A percentile compares a stretch with the other conserved stretches of the same genome.
phyloP scores from a whole-genome alignment of 2,797 vertebrate genomes.

The Fistularia commersonii region DNA sequence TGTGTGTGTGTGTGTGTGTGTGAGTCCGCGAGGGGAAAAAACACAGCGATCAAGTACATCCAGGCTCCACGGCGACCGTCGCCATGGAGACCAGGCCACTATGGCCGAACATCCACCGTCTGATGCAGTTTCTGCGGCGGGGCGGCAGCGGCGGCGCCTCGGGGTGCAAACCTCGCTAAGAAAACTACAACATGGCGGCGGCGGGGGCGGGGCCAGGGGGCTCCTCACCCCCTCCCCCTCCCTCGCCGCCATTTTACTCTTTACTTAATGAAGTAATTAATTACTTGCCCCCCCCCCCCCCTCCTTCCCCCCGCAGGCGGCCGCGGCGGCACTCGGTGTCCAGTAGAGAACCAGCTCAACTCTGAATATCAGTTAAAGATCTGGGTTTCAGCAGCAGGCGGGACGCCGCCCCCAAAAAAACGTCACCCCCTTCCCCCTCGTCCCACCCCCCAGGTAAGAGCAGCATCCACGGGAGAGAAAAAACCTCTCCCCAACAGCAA shows the following conservation, averaged over 20 bases:
- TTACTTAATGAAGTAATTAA: slow-evolving; percentile 23
- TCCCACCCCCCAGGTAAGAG: slow-evolving; percentile 89
- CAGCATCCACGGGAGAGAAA: slow-evolving; percentile 89
- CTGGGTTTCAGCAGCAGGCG: slow-evolving; percentile 91
- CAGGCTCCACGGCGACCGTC: slow-evolving; percentile 90
- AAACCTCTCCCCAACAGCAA: slow-evolving; percentile 85
- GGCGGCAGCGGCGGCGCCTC: slow-evolving; percentile 70
- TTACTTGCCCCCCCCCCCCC: slow-evolving; percentile 30
- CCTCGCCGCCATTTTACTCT: slow-evolving; percentile 12
- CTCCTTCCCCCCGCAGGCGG: slow-evolving; percentile 75
- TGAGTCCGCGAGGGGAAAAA: too few relatives aligned
- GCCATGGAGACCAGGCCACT: slow-evolving; percentile 81
- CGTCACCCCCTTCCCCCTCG: too few relatives aligned
- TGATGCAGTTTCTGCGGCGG: slow-evolving; percentile 83
- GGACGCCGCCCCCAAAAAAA: too few relatives aligned
- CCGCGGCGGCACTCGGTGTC: slow-evolving; percentile 80
- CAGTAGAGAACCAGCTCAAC: slow-evolving; percentile 97
- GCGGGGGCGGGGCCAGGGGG: too few relatives aligned
- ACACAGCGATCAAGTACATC: slow-evolving; percentile 83
- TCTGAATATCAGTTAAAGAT: slow-evolving; percentile 89
- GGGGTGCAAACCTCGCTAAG: slow-evolving; percentile 79
- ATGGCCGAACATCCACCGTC: slow-evolving; percentile 89
- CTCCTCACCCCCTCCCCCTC: too few relatives aligned
- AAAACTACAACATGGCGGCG: slow-evolving; percentile 38
- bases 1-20: too few relatives aligned